A percentile compares a stretch with the other conserved stretches of the same genome.
Evolutionary conservation across 2,888 invertebrate genomes (phyloP).

Genomic region (Tineola bisselliella): DNA sequence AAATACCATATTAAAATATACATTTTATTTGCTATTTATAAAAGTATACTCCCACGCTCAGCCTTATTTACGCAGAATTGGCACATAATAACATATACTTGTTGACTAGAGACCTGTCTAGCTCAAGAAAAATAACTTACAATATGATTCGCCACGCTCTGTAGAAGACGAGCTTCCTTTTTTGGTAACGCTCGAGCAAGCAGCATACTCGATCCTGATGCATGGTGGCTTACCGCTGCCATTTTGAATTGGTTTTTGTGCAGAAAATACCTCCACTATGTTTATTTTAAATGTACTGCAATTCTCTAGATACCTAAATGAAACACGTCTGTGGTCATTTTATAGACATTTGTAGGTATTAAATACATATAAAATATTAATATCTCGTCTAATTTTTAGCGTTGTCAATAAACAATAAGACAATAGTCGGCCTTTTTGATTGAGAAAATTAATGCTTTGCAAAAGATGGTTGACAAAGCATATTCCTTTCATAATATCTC

Average conservation of each 20-base stretch:
- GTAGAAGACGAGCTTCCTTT: background rate
- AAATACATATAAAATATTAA: too few relatives aligned
- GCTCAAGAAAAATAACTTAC: background rate
- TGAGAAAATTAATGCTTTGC: too few relatives aligned
- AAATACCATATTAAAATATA: too few relatives aligned
- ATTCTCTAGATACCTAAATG: background rate
- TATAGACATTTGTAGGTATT: too few relatives aligned
- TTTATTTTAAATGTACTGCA: background rate
- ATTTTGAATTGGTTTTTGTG: background rate
- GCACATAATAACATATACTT: background rate
- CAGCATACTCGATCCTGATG: background rate
- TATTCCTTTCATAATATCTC: too few relatives aligned
- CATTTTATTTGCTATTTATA: too few relatives aligned
- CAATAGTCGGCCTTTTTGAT: too few relatives aligned
- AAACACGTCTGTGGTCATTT: too few relatives aligned
- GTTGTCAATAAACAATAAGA: too few relatives aligned
- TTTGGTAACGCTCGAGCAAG: slow-evolving; percentile 6
- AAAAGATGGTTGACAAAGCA: too few relatives aligned
- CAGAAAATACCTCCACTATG: background rate
- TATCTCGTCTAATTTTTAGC: too few relatives aligned
- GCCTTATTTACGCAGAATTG: background rate
- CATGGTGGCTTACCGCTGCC: slow-evolving; percentile 1
- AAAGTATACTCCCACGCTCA: background rate
- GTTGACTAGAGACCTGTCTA: background rate
- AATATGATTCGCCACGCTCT: background rate